Conservation (phyloP, 2,113 vertebrate species). For the Phalacrocorax aristotelis region DNA sequence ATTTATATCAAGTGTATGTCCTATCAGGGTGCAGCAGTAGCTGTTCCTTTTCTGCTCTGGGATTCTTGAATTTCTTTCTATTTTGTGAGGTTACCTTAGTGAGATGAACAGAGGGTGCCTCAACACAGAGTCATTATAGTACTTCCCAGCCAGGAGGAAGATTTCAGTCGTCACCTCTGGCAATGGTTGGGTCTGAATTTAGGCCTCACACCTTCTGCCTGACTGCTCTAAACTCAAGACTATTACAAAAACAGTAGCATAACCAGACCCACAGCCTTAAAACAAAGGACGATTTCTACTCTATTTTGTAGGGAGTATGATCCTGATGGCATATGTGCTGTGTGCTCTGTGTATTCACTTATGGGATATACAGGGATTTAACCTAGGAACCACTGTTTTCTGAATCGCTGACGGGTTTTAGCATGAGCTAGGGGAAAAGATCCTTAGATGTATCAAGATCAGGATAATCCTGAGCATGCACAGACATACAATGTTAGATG, state of each 20-base stretch:
- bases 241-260: background rate
- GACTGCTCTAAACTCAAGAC: background rate
- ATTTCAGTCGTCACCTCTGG: background rate
- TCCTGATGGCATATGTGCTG: background rate
- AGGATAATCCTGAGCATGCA: background rate
- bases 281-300: background rate
- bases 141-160: background rate
- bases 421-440: background rate
- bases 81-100: background rate
- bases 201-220: background rate
- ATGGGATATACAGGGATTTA: background rate
- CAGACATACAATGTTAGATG: background rate
- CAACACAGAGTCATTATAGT: background rate
- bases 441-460: background rate
- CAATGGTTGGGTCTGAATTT: background rate
- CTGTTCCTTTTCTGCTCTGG: background rate
- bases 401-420: background rate
- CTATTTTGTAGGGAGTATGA: background rate
- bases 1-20: background rate
- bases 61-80: background rate
- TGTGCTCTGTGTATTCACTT: background rate
- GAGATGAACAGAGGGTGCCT: background rate
- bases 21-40: background rate
- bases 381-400: background rate
- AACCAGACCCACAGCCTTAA: background rate